Conservation (phyloP, 2,797 vertebrate genomes). For the Melanotaenia boesemani region DNA sequence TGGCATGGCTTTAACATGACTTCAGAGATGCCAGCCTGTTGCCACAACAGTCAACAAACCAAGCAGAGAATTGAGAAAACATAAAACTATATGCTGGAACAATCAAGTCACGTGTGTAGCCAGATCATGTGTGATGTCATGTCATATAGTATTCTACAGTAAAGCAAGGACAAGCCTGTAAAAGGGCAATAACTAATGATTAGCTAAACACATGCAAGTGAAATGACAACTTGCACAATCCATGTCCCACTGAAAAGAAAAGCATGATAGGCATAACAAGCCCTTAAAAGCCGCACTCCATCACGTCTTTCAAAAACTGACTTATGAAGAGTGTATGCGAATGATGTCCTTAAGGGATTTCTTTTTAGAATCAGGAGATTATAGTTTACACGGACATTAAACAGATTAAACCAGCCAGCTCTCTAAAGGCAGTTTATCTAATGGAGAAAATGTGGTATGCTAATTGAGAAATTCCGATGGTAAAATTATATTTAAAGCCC, state of each 20-base stretch:
- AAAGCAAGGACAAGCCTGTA: conserved; percentile 62
- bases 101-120: conserved; percentile 1
- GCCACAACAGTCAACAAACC: conserved; percentile 16
- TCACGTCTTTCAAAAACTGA: conserved; percentile 80
- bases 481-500: conserved; percentile 82
- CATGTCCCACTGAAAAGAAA: conserved; percentile 43
- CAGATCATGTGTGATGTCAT: conserved; percentile 8
- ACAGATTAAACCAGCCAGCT: conserved; percentile 84
- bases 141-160: conserved; percentile 16
- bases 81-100: conserved; percentile 14
- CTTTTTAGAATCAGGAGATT: conserved; percentile 85
- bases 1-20: conserved; percentile 40
- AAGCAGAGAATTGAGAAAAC: neutral
- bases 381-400: conserved; percentile 87
- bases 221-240: conserved; percentile 60
- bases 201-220: conserved; percentile 62
- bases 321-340: conserved; percentile 79
- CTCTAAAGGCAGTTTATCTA: conserved; percentile 88
- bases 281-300: conserved; percentile 79
- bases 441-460: conserved; percentile 85
- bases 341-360: conserved; percentile 85
- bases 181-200: conserved; percentile 65
- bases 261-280: conserved; percentile 68
- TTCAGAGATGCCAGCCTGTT: conserved; percentile 45
- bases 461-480: conserved; percentile 85